Evolutionary conservation across 2,888 invertebrate species (phyloP).

Genomic region (Agriopis aurantiaria): DNA sequence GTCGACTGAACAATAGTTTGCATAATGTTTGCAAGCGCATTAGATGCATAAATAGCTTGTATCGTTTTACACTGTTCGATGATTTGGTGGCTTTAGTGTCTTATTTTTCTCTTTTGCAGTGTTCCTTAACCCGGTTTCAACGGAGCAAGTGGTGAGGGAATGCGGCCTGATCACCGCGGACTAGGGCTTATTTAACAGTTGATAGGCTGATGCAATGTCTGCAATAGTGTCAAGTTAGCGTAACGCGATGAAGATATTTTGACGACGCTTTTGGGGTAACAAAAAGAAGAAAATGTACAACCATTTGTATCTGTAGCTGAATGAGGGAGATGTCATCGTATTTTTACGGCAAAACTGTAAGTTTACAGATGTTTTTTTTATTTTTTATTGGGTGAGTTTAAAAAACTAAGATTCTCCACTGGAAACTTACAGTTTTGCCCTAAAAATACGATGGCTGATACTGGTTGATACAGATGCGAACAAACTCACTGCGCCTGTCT

Average conservation of each 20-base stretch:
- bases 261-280: constrained; percentile 8
- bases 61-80: not conserved
- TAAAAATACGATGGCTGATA: no score
- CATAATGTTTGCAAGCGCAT: no score
- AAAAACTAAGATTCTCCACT: no score
- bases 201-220: constrained; percentile 20
- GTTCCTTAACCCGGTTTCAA: constrained; percentile 90
- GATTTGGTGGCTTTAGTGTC: not conserved
- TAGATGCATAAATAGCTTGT: not conserved
- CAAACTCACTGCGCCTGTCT: no score
- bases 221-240: constrained; percentile 42
- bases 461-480: no score
- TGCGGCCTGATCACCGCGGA: constrained; percentile 88
- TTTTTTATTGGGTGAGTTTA: no score
- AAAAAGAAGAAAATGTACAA: not conserved
- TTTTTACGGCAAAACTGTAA: no score
- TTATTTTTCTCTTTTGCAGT: constrained; percentile 70
- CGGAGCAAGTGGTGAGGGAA: constrained; percentile 92
- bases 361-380: no score
- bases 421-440: no score
- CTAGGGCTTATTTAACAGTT: constrained; percentile 49
- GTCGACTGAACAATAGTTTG: no score
- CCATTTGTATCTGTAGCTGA: no score
- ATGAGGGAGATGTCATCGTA: not conserved
- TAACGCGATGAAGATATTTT: constrained; percentile 24